These are phyloP conservation scores for Syngnathus floridae DNA, from an alignment of 2,113 vertebrate species.

Conservation along the genomic window DNA sequence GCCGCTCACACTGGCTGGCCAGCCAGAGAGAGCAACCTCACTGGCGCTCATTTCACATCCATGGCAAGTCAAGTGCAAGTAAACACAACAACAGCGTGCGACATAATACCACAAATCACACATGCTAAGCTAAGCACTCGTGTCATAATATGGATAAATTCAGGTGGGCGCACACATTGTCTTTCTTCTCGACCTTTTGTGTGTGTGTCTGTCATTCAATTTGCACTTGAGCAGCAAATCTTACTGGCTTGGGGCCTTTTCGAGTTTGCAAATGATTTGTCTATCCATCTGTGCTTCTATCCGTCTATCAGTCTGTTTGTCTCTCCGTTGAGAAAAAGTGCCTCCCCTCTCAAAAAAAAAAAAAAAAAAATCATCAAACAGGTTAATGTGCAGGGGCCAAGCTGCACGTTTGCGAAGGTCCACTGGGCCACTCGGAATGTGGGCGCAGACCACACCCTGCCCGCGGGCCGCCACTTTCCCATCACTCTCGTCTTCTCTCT, in stretches of 20 bases:
- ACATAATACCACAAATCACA: conserved; percentile 52
- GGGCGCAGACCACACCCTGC: too few relatives aligned
- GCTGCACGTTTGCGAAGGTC: too few relatives aligned
- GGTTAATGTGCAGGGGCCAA: too few relatives aligned
- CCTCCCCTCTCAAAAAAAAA: too few relatives aligned
- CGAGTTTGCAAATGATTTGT: background rate
- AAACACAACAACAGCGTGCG: conserved; percentile 49
- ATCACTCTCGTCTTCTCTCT: too few relatives aligned
- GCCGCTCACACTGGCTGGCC: conserved; percentile 22
- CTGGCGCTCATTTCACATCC: conserved; percentile 49
- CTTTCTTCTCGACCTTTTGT: conserved; percentile 66
- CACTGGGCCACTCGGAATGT: too few relatives aligned
- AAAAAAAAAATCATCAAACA: too few relatives aligned
- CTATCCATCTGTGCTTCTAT: background rate
- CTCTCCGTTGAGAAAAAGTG: too few relatives aligned
- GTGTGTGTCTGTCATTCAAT: conserved; percentile 12
- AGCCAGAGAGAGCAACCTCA: conserved; percentile 14
- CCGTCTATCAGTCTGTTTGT: too few relatives aligned
- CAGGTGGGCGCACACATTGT: conserved; percentile 32
- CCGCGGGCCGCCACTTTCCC: too few relatives aligned
- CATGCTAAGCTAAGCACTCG: conserved; percentile 55
- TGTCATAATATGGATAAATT: conserved; percentile 51
- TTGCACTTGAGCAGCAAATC: conserved; percentile 28
- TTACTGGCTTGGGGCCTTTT: conserved; percentile 22
- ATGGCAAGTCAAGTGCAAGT: conserved; percentile 55